Evolutionary conservation across 2,797 vertebrate species (phyloP).

Genomic region (Etheostoma perlongum): DNA sequence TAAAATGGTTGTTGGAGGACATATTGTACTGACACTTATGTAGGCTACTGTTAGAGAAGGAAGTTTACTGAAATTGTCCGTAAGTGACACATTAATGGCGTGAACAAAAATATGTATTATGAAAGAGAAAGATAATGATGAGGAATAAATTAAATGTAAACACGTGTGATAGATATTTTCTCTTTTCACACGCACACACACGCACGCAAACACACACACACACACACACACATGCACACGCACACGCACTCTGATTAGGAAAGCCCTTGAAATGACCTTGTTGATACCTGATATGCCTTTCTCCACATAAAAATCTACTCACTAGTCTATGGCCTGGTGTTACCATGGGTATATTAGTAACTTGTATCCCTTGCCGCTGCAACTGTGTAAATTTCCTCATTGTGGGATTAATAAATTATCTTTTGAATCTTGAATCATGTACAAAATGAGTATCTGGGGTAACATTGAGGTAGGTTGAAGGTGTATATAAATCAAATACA

Average conservation of each 20-base stretch:
- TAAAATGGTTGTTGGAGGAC: neutral
- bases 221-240: too few relatives aligned
- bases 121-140: neutral
- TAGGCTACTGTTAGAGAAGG: neutral
- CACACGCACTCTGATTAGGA: conserved; percentile 11
- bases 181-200: neutral
- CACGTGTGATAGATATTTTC: neutral
- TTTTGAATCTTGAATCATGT: too few relatives aligned
- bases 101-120: neutral
- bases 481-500: neutral
- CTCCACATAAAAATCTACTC: conserved; percentile 45
- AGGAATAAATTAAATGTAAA: neutral
- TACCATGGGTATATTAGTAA: conserved; percentile 60
- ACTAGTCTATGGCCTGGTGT: conserved; percentile 19
- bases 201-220: neutral
- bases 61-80: neutral
- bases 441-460: too few relatives aligned
- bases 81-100: neutral
- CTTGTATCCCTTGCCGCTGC: conserved; percentile 23
- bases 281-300: conserved; percentile 18
- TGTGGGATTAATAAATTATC: too few relatives aligned
- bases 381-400: too few relatives aligned
- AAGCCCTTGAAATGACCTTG: conserved; percentile 60
- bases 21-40: neutral
- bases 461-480: too few relatives aligned